Base-by-base conservation (phyloP, 2,888 invertebrate species). In the Cinara cedri region DNA sequence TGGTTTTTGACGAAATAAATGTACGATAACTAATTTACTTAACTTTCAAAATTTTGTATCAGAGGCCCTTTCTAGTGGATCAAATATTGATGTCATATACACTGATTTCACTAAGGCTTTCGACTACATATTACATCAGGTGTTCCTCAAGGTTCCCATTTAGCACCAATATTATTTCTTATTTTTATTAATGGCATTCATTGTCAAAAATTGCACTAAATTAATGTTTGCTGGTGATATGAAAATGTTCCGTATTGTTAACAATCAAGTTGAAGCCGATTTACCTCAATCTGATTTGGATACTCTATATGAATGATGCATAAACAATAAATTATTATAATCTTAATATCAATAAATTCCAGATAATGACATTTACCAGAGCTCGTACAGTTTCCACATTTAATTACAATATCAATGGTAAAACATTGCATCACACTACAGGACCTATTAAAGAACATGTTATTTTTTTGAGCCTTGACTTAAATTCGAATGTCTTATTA, bases 151-250 rank as follows among this genome's bases (percentile, higher is more conserved):
- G 16, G 51, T n/a, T n/a, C n/a, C n/a, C n/a, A n/a, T n/a, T n/a
- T n/a, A n/a, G n/a, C n/a, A n/a, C n/a, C n/a, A n/a, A 51, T 68
- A 11, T 51, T 26, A 68, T 68, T 68, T 26, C 10, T 68, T 68
- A 68, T 68, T 24, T 68, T 51, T 26, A 68, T 24, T 44, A 65
- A 65, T 44, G 44, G 44, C 65, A 65, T 44, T 44, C 3, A 3
- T n/a, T 65, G 44, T 46, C 34, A n/a, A 65, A 19, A 68, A 68
- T 24, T 68, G 26, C 49, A 16, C 26, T 68, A 68, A 26, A 68
- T 49, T 63, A 26, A 51, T 68, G 68, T 68, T 68, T 68, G 16
- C 26, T 24, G 49, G 51, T 49, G 24, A 68, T 51, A 46, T 51
- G 16, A 44, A 65, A n/a, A 19, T 19, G 1, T 65, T 65, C 44